Evolutionary conservation across 2,797 vertebrate species (phyloP).

Genomic region (Dromococcyx pavoninus): DNA sequence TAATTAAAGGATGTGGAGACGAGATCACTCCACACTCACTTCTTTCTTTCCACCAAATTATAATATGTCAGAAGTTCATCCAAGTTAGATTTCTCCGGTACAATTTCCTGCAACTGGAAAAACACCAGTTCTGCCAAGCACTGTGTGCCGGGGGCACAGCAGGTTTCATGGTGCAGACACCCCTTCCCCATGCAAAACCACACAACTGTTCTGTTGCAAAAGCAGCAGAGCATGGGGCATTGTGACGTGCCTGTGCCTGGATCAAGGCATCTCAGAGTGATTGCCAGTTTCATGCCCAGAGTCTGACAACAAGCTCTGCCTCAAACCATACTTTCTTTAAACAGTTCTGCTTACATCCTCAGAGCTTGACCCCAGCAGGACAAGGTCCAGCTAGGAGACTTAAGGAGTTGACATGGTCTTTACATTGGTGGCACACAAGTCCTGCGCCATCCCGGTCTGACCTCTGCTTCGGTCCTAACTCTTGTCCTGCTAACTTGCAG

Average conservation of each 20-base stretch:
- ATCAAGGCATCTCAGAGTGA: neutral
- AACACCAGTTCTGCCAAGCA: neutral
- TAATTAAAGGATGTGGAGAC: neutral
- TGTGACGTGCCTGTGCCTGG: accelerated
- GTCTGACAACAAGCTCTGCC: neutral
- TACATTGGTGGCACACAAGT: neutral
- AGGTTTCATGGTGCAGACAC: accelerated
- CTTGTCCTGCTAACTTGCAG: neutral
- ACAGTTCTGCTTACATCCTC: neutral
- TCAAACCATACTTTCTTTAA: accelerated
- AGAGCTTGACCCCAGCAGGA: neutral
- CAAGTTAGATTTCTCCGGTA: neutral
- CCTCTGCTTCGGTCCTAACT: neutral
- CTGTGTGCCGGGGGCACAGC: accelerated
- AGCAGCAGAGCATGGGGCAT: neutral
- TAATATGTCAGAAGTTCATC: neutral
- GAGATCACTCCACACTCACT: neutral
- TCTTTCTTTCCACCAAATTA: neutral
- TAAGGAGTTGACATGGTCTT: neutral
- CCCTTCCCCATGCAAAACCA: neutral
- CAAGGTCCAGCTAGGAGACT: accelerated
- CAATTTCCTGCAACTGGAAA: neutral
- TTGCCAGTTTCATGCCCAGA: neutral
- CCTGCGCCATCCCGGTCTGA: neutral
- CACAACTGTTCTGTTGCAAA: neutral